These are phyloP conservation scores for Chrysodeixis includens DNA, from an alignment of 2,888 invertebrate species.

Conservation along the genomic window DNA sequence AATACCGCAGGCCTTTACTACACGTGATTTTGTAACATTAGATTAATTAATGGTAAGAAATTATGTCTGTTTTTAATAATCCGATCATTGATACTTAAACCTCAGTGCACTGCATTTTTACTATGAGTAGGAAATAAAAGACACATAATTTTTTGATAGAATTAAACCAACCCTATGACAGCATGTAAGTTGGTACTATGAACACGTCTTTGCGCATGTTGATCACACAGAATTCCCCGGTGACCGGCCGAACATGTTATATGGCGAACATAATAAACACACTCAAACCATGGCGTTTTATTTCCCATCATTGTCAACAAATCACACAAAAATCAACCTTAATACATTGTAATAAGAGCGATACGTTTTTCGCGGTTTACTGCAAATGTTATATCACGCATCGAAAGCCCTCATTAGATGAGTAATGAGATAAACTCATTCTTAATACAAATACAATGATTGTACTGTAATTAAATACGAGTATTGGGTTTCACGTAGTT, in stretches of 20 bases:
- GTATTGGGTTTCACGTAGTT: background rate
- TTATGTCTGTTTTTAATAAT: too few species aligned
- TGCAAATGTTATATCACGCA: background rate
- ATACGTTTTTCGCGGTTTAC: background rate
- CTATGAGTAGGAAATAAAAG: too few species aligned
- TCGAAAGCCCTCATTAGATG: slow-evolving; percentile 16
- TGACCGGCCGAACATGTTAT: slow-evolving; percentile 56
- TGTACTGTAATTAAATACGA: background rate
- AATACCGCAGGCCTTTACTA: too few species aligned
- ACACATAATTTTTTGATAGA: background rate
- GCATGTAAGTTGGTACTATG: slow-evolving; percentile 14
- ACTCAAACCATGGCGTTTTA: slow-evolving; percentile 46
- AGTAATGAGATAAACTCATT: slow-evolving; percentile 22
- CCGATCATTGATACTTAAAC: too few species aligned
- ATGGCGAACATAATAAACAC: slow-evolving; percentile 50
- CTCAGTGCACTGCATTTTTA: too few species aligned
- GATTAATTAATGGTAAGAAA: too few species aligned
- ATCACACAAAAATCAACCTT: background rate
- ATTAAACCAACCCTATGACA: slow-evolving; percentile 33
- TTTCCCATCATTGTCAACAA: slow-evolving; percentile 32
- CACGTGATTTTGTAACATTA: too few species aligned
- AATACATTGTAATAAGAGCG: slow-evolving; percentile 17
- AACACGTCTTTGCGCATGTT: slow-evolving; percentile 49
- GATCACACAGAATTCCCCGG: slow-evolving; percentile 63
- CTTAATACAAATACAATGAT: background rate